Evolutionary conservation across 2,888 invertebrate species (phyloP).

Genomic region (Troides helena): DNA sequence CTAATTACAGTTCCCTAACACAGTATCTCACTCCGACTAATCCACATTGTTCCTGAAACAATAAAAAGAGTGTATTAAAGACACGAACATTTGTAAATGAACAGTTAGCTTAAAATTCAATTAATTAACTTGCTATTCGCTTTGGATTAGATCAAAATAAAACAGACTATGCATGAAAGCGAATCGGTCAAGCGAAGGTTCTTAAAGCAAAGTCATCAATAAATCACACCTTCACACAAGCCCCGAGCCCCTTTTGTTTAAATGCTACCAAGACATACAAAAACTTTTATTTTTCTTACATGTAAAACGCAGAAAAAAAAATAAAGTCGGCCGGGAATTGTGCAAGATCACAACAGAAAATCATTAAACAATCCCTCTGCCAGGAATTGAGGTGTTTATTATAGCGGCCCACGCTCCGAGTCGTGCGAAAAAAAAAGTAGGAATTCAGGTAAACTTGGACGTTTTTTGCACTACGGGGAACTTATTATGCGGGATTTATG

Average conservation of each 20-base stretch:
- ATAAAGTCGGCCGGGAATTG: slow-evolving; percentile 64
- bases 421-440: slow-evolving; percentile 64
- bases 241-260: slow-evolving; percentile 73
- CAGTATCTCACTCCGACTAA: slow-evolving; percentile 46
- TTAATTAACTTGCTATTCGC: slow-evolving; percentile 1
- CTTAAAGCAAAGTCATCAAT: slow-evolving; percentile 73
- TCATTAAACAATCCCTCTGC: slow-evolving; percentile 79
- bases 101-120: slow-evolving; percentile 1
- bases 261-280: slow-evolving; percentile 75
- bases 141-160: slow-evolving; percentile 44
- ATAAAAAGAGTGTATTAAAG: slow-evolving; percentile 51
- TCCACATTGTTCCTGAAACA: slow-evolving; percentile 77
- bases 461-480: slow-evolving; percentile 67
- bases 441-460: slow-evolving; percentile 68
- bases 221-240: slow-evolving; percentile 77
- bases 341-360: slow-evolving; percentile 78
- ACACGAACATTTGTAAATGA: slow-evolving; percentile 8
- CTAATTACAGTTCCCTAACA: slow-evolving; percentile 48
- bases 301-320: slow-evolving; percentile 58
- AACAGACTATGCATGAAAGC: slow-evolving; percentile 57
- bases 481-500: slow-evolving; percentile 80
- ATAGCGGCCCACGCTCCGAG: slow-evolving; percentile 66
- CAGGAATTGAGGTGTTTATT: slow-evolving; percentile 80
- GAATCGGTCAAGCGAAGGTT: slow-evolving; percentile 67
- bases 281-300: slow-evolving; percentile 72